Evolutionary conservation across 2,797 vertebrate genomes (phyloP), one percentile per base, ranked within the genome.

Genomic region (Sylvilagus floridanus): DNA sequence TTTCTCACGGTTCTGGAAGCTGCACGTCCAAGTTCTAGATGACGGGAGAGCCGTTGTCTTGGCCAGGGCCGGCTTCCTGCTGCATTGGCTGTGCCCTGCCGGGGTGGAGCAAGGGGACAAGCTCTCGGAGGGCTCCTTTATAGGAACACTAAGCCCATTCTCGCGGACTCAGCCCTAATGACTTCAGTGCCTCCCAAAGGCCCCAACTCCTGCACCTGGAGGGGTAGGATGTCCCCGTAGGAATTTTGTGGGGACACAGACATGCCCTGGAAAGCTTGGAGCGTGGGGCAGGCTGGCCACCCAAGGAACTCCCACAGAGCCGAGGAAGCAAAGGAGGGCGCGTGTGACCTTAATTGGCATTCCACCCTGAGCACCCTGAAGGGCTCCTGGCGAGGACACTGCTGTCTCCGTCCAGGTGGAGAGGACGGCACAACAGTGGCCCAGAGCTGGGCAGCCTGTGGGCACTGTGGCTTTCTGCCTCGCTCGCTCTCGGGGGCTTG

Each of bases 361-460:
- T 95, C 95, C 75, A 95, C n/a, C 9, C 47, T 69, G 47, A 28
- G 35, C 22, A 22, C 60, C 65, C 69, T 79, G 50, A 52, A 24
- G 69, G 57, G 6, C 87, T 24, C 62, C 42, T 10, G 14, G 32
- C 63, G 75, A 79, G 82, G 63, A 88, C 63, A 47, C 54, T 72
- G 83, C 71, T 42, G 32, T 66, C 57, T 65, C 57, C 28, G n/a
- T 71, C 77, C 85, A 52, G 75, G 92, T 37, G 14, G 54, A 90
- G 52, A 50, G 68, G 17, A 26, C 7, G 21, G 26, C 54, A n/a
- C 19, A 30, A 30, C 50, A 0, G 26, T 10, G 14, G 73, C 30
- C 12, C 12, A 28, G 14, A 10, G 28, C 62, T 65, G 10, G 35
- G 14, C 21, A 28, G 79, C 32, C 62, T 4, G 7, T 4, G 35